Evolutionary conservation across 1,140 invertebrate species (phyloP), one percentile per base, ranked within the genome.

Genomic region (Nylanderia fulva): DNA sequence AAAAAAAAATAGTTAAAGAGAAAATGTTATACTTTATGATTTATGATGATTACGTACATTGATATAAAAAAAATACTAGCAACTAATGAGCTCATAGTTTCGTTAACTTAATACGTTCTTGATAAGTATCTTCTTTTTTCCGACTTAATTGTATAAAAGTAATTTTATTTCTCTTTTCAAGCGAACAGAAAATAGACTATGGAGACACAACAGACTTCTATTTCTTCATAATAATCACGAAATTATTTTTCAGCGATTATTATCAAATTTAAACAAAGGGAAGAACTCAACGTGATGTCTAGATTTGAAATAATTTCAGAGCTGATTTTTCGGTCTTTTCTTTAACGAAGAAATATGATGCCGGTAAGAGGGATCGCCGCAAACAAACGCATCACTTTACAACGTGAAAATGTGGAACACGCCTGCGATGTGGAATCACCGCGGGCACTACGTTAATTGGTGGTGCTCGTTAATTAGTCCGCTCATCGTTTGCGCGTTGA

Each of bases 401-500:
- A n/a, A 13, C 77, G 52, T 82, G 52, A 54, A 82, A 82, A 71
- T 58, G 52, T 82, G 63, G 64, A 56, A 80, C 52, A 68, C 76
- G 76, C 76, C 64, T 69, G 76, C 36, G 18, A 68, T 39, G 21
- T 54, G 36, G 21, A 36, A 21, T 21, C 60, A 54, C 33, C 63
- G 29, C 15, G 76, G 63, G 18, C 11, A 71, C 36, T 36, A 82
- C 64, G 66, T 82, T 82, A 82, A 82, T 82, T 72, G 77, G 52
- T 72, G 52, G 54, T 82, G 77, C 77, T 82, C 54, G 77, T 82
- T 82, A 82, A 82, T 82, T 82, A 82, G 77, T 60, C 77, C 52
- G 52, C 36, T 82, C 77, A 58, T 72, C 66, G 66, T 82, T 82
- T 82, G 77, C 36, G 66, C 66, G 36, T 60, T 82, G 66, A 82